Evolutionary conservation across 2,797 vertebrate species (phyloP), one percentile per base, ranked within the genome.

Genomic region (Acrossocheilus wenchowensis): DNA sequence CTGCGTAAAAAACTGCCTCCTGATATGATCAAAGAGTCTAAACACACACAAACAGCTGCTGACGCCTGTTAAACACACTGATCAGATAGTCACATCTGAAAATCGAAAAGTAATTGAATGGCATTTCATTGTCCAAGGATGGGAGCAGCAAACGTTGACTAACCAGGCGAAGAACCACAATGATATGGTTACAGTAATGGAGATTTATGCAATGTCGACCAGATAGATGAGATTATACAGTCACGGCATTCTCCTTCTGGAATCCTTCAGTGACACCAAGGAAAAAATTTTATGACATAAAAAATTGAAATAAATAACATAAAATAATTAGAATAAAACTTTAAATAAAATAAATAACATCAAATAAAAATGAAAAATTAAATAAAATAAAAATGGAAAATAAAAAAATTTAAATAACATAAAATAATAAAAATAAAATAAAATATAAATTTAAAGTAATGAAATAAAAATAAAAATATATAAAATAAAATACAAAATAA

Each of bases 21-120:
- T 43, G 82, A 80, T 74, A n/a, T 26, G 75, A 87, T 80, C 69
- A 74, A 62, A 73, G 36, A 30, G 21, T 41, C 45, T n/a, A 30
- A 79, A 80, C 39, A 64, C 39, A 64, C 54, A 26, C 54, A 23
- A n/a, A 43, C 62, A 50, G 62, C 62, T 19, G 64, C 68, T 26
- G 68, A 57, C 0, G 36, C n/a, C 69, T 73, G 54, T 74, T n/a
- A 74, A 45, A 83, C 54, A 74, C 6, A 60, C 68, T 34, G 72
- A 84, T 77, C 45, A 12, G 41, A 66, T 23, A 12, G 23, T 60
- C 81, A 45, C 10, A 12, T 26, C 45, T 60, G 34, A 41, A 69
- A 68, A 68, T 39, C 8, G 14, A 52, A 68, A 36, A 43, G 60
- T 41, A 52, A 84, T 66, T 74, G 57, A 77, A 66, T 14, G 60